phyloP scores from a whole-genome alignment of 1,140 invertebrate genomes.

The Antheraea mylitta region DNA sequence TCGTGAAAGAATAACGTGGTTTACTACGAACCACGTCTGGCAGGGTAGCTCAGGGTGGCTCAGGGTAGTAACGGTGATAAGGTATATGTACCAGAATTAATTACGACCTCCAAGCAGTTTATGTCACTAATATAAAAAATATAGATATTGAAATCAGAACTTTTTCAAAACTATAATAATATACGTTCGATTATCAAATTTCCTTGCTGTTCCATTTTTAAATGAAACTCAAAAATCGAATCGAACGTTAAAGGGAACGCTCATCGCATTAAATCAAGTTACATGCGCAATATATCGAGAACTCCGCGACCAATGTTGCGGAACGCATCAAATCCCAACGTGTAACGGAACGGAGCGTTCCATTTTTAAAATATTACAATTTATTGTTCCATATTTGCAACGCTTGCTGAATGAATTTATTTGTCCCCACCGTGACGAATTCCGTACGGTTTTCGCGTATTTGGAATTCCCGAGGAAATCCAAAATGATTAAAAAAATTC shows the following conservation, averaged over 20 bases:
- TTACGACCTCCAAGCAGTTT: too few species aligned
- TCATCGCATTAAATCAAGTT: slow-evolving; percentile 50
- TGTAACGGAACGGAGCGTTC: slow-evolving; percentile 34
- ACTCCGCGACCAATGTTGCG: slow-evolving; percentile 54
- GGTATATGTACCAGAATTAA: too few species aligned
- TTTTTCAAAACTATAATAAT: too few species aligned
- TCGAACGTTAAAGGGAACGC: not conserved
- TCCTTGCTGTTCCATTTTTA: not conserved
- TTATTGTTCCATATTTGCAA: slow-evolving; percentile 43
- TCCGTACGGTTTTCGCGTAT: slow-evolving; percentile 5
- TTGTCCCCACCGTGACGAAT: slow-evolving; percentile 50
- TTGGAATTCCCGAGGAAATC: not conserved
- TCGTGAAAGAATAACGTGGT: too few species aligned
- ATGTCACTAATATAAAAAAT: too few species aligned
- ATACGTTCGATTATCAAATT: not conserved
- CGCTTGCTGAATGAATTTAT: slow-evolving; percentile 29
- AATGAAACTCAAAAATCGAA: slow-evolving; percentile 6
- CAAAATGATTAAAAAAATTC: not conserved
- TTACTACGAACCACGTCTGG: too few species aligned
- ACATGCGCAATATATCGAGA: slow-evolving; percentile 62
- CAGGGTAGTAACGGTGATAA: too few species aligned
- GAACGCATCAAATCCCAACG: slow-evolving; percentile 52
- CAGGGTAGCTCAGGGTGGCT: too few species aligned
- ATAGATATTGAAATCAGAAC: too few species aligned
- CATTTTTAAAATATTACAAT: slow-evolving; percentile 53